Evolutionary conservation across 2,797 vertebrate species (phyloP), one percentile per base, ranked within the genome.

Genomic region (Aulostomus chinensis): DNA sequence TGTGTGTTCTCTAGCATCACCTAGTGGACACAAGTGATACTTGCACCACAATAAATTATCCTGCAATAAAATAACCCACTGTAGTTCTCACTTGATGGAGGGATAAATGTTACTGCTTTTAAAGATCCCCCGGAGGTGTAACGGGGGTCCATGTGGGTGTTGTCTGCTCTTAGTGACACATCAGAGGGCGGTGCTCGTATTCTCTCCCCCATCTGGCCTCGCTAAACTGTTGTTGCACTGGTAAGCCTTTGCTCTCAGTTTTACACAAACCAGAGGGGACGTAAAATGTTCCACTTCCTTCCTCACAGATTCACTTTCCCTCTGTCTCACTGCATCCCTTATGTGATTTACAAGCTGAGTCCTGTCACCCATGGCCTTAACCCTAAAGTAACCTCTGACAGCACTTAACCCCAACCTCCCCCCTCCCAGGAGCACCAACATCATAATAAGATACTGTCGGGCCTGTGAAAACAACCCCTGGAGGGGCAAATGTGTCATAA

Each of bases 281-380:
- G 61, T 83, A 63, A 83, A 85, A 78, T 12, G 58, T 73, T 71
- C 11, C 38, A 59, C 63, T 76, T 80, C 56, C 69, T 60, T 66
- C 57, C 14, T 25, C 21, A 36, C 56, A 70, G 54, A 52, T 73
- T 73, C 58, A 32, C 63, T 70, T 68, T 72, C 55, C 56, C 53
- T 60, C 46, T 67, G 49, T 57, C 57, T 60, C 52, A 12, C 24
- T 36, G 47, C 68, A 72, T 65, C 61, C 62, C 58, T 61, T 21
- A 10, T 62, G 46, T 77, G 73, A 88, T 85, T 85, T 84, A 83
- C 57, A 73, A 52, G 35, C 37, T 13, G 48, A 50, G 59, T 52
- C 66, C 48, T 24, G 36, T 61, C 59, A 68, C 20, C 65, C 51
- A 2, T 59, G 63, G 62, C 68, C 65, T 71, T 68, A 65, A 81